These are phyloP conservation scores for Plagodis pulveraria DNA, from an alignment of 2,888 invertebrate genomes.

Conservation along the genomic window DNA sequence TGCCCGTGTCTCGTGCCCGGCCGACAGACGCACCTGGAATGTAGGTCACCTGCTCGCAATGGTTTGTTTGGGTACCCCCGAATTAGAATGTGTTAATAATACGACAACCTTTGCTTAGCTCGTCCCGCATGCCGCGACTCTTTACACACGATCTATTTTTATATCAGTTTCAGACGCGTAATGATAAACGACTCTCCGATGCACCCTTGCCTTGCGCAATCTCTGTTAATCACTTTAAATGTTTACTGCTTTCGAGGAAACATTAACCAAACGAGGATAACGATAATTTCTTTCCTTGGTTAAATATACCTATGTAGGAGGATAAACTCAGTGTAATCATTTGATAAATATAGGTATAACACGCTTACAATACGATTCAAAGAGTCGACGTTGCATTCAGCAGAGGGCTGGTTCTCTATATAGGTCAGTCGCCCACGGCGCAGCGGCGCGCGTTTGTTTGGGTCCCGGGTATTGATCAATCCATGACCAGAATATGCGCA, in stretches of 20 bases:
- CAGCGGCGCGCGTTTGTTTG: constrained; percentile 75
- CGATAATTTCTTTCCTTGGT: constrained; percentile 36
- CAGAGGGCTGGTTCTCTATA: constrained; percentile 44
- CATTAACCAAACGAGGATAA: neutral
- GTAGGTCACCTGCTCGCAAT: constrained; percentile 79
- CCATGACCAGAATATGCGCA: constrained; percentile 60
- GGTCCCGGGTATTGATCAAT: constrained; percentile 77
- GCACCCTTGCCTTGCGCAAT: constrained; percentile 38
- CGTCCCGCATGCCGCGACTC: constrained; percentile 48
- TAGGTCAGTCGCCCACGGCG: constrained; percentile 76
- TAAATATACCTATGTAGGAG: constrained; percentile 20
- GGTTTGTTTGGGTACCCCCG: constrained; percentile 82
- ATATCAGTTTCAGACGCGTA: constrained; percentile 54
- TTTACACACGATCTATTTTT: constrained; percentile 61
- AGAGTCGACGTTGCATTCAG: constrained; percentile 30
- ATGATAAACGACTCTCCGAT: constrained; percentile 49
- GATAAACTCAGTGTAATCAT: constrained; percentile 1
- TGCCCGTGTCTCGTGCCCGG: constrained; percentile 60
- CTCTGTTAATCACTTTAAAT: constrained; percentile 1
- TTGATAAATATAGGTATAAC: constrained; percentile 2
- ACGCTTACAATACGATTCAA: neutral
- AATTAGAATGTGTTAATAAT: constrained; percentile 81
- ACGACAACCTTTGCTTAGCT: constrained; percentile 75
- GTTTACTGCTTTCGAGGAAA: constrained; percentile 15
- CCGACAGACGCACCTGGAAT: constrained; percentile 72